A percentile compares a stretch with the other conserved stretches of the same genome.
These are phyloP conservation scores for Arbacia lixula DNA, from an alignment of 53 echinoderm and acorn worm genomes.

Conservation along the genomic window DNA sequence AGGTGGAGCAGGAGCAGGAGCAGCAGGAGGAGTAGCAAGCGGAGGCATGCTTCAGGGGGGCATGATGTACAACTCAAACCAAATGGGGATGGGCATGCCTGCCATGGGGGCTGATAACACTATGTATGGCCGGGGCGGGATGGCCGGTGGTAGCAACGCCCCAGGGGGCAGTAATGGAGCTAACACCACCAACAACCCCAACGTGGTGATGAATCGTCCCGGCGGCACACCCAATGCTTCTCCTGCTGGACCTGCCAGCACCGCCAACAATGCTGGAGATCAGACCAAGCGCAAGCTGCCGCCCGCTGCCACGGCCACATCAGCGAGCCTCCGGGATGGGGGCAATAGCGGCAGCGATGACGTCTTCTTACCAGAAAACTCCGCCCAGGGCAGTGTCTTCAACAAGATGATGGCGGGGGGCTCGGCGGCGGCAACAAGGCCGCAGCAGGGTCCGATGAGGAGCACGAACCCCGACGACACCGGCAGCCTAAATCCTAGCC, in stretches of 20 bases:
- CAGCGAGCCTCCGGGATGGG: slow-evolving; percentile 42
- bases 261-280: neutral
- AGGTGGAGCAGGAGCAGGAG: neutral
- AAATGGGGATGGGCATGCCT: slow-evolving; percentile 21
- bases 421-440: slow-evolving; percentile 44
- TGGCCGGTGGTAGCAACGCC: slow-evolving; percentile 21
- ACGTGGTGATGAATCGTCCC: slow-evolving; percentile 31
- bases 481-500: slow-evolving; percentile 78
- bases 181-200: slow-evolving; percentile 15
- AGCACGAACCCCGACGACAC: slow-evolving; percentile 31
- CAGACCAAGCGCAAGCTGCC: slow-evolving; percentile 29
- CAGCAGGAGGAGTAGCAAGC: neutral
- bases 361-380: slow-evolving; percentile 71
- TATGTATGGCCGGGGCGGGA: slow-evolving; percentile 53
- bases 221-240: slow-evolving; percentile 18
- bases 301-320: slow-evolving; percentile 28
- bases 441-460: slow-evolving; percentile 10
- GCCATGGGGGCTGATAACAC: slow-evolving; percentile 43
- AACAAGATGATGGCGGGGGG: slow-evolving; percentile 33
- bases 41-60: slow-evolving; percentile 29
- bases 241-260: neutral
- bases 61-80: slow-evolving; percentile 45
- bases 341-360: slow-evolving; percentile 66
- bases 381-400: slow-evolving; percentile 14
- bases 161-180: slow-evolving; percentile 19